phyloP scores from a whole-genome alignment of 2,888 invertebrate genomes.

The Osedax fenrisi region DNA sequence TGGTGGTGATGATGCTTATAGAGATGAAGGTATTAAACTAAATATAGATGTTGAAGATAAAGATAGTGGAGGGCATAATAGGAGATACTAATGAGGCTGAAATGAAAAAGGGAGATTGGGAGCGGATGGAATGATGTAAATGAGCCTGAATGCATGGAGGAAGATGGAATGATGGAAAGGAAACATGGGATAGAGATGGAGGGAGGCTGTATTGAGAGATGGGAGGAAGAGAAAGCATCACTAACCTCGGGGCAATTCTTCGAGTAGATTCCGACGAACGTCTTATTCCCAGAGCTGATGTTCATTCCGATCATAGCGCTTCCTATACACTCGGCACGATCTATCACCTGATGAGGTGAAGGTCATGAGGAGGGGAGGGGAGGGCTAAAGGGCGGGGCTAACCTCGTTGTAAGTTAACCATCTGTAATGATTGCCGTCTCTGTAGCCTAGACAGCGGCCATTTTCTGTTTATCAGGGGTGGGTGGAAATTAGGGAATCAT shows the following conservation, averaged over 20 bases:
- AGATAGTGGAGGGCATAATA: too few species aligned
- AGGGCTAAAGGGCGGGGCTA: too few species aligned
- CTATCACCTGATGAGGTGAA: slow-evolving; percentile 30
- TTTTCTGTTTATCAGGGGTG: slow-evolving; percentile 29
- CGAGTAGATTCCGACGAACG: slow-evolving; percentile 35
- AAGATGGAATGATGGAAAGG: background rate
- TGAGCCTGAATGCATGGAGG: background rate
- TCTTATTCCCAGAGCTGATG: slow-evolving; percentile 26
- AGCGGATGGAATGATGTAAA: too few species aligned
- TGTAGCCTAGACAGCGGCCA: slow-evolving; percentile 52
- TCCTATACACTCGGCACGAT: slow-evolving; percentile 34
- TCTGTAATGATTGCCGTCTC: background rate
- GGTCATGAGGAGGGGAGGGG: too few species aligned
- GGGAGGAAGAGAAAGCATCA: background rate
- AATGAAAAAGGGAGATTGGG: too few species aligned
- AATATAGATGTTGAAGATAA: too few species aligned
- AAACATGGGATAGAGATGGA: background rate
- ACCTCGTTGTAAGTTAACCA: slow-evolving; percentile 11
- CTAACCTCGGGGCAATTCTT: slow-evolving; percentile 34
- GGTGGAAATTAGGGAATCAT: background rate
- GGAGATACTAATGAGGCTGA: too few species aligned
- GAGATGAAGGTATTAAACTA: too few species aligned
- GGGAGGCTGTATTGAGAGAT: background rate
- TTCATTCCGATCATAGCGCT: slow-evolving; percentile 33
- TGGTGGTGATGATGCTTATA: too few species aligned